These are phyloP conservation scores for Hydroisotoma schaefferi DNA, from an alignment of 2,888 invertebrate genomes.

Conservation along the genomic window DNA sequence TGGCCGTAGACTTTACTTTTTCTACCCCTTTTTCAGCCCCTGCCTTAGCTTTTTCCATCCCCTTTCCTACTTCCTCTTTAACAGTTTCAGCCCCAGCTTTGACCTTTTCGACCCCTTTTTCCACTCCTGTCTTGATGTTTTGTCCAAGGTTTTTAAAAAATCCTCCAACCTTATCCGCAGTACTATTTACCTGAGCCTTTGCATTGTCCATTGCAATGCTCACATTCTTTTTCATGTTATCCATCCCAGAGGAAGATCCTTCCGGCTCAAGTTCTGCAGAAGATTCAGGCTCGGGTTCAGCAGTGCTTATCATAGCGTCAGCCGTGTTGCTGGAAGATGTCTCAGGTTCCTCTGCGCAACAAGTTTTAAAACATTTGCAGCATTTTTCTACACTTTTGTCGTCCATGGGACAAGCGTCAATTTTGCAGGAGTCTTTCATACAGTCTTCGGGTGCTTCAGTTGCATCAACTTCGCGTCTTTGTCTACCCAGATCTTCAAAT, in stretches of 20 bases:
- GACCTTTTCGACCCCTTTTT: background rate
- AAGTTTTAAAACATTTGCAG: constrained; percentile 22
- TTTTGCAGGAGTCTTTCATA: background rate
- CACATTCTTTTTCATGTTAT: background rate
- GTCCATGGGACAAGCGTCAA: constrained; percentile 17
- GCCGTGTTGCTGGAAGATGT: background rate
- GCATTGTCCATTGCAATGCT: background rate
- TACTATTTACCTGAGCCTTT: background rate
- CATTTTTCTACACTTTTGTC: constrained; percentile 19
- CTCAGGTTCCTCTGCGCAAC: constrained; percentile 5
- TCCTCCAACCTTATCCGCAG: constrained; percentile 7
- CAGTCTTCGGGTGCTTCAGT: too few species aligned
- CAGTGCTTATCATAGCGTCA: background rate
- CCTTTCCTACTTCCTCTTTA: background rate
- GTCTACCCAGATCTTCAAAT: too few species aligned
- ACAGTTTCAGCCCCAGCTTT: background rate
- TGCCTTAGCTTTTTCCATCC: background rate
- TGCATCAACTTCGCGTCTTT: too few species aligned
- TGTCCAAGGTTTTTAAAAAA: constrained; percentile 10
- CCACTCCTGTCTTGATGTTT: background rate
- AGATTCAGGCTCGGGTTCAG: background rate
- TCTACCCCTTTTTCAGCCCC: background rate
- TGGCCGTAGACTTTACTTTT: background rate
- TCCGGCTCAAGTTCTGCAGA: background rate
- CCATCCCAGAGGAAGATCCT: background rate